Evolutionary conservation across 2,797 vertebrate species (phyloP).

Genomic region (Carapus acus): DNA sequence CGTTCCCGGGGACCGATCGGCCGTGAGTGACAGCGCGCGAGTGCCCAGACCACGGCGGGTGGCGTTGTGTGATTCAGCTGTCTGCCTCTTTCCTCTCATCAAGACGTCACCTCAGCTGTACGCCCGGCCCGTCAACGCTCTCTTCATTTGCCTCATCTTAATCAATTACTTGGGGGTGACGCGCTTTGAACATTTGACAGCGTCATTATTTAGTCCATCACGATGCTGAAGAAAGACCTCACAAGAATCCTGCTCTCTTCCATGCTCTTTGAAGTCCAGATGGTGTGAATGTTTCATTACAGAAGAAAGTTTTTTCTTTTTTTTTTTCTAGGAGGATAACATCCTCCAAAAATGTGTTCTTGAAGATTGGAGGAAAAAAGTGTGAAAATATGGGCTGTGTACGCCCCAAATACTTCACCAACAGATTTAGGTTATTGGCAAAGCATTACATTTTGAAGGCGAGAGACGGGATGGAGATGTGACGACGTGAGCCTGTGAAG

Average conservation of each 20-base stretch:
- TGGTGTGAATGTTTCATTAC: constrained; percentile 38
- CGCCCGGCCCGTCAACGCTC: constrained; percentile 54
- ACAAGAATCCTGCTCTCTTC: constrained; percentile 45
- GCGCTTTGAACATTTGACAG: constrained; percentile 75
- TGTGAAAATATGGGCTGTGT: constrained; percentile 37
- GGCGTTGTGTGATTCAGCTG: constrained; percentile 14
- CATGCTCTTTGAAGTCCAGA: constrained; percentile 69
- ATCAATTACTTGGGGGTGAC: constrained; percentile 72
- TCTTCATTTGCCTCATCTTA: constrained; percentile 73
- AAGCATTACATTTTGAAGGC: neutral
- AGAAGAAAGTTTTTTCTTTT: constrained; percentile 52
- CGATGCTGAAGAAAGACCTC: constrained; percentile 49
- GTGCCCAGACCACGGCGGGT: constrained; percentile 17
- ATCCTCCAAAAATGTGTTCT: constrained; percentile 39
- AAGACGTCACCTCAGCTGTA: constrained; percentile 34
- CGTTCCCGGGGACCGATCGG: constrained; percentile 29
- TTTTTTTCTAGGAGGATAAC: constrained; percentile 52
- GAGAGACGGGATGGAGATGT: neutral
- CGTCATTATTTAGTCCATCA: constrained; percentile 77
- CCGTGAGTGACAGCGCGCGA: constrained; percentile 36
- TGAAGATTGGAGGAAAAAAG: constrained; percentile 32
- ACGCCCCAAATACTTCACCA: constrained; percentile 42
- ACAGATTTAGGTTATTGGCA: constrained; percentile 29
- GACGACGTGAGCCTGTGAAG: neutral
- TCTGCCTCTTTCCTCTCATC: constrained; percentile 41